Percentiles rank a stretch among this genome's conserved stretches.
These are phyloP conservation scores for Pseudomyrmex gracilis DNA, from an alignment of 1,140 invertebrate genomes.

Conservation along the genomic window DNA sequence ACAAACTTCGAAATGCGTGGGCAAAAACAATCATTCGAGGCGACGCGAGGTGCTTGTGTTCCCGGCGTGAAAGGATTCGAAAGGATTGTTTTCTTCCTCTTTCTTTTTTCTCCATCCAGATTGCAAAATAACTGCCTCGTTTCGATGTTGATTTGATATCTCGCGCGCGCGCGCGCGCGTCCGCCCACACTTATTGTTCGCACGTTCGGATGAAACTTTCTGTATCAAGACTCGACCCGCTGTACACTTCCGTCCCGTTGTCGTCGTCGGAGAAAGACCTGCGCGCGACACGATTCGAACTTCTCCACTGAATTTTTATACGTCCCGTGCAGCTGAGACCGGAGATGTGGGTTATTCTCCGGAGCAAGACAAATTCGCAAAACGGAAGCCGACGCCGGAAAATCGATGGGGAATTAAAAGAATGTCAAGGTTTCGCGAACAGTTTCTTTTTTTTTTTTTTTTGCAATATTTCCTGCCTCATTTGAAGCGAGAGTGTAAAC, in stretches of 20 bases:
- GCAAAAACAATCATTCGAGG: slow-evolving; percentile 27
- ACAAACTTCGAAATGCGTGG: too few species aligned
- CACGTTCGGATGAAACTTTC: slow-evolving; percentile 21
- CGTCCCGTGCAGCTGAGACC: slow-evolving; percentile 29
- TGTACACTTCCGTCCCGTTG: neutral
- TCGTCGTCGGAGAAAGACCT: slow-evolving; percentile 4
- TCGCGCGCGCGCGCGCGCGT: neutral
- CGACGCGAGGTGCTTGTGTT: neutral
- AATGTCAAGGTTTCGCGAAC: slow-evolving; percentile 55
- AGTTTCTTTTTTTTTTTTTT: neutral
- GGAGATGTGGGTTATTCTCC: neutral
- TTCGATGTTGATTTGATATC: slow-evolving; percentile 36
- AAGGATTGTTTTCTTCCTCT: neutral
- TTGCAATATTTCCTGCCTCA: slow-evolving; percentile 21
- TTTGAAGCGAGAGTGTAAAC: slow-evolving; percentile 2
- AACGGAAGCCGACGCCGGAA: neutral
- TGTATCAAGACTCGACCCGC: neutral
- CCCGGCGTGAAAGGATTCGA: neutral
- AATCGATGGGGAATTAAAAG: slow-evolving; percentile 49
- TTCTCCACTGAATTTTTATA: slow-evolving; percentile 53
- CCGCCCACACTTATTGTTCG: slow-evolving; percentile 1
- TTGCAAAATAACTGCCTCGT: slow-evolving; percentile 14
- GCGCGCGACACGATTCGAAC: slow-evolving; percentile 24
- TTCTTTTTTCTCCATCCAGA: neutral
- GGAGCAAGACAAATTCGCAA: slow-evolving; percentile 1